Evolutionary conservation across 2,113 vertebrate species (phyloP), one percentile per base, ranked within the genome.

Genomic region (Equus quagga): DNA sequence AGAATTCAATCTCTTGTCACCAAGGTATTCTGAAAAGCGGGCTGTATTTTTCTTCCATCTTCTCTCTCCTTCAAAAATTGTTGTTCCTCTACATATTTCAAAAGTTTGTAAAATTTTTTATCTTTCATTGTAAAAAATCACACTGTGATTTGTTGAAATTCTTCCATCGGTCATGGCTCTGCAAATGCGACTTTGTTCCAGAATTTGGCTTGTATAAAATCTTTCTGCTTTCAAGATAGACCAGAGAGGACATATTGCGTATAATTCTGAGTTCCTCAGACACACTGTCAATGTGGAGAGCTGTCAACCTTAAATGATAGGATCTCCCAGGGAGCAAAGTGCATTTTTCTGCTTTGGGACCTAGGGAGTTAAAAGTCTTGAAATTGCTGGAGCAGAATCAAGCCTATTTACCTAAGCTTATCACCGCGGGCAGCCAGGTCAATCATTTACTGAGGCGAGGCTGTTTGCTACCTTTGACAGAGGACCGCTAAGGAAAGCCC

Each of bases 351-450:
- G 70, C 80, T 69, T 84, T 96, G 72, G 94, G 85, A 72, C n/a
- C 41, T 12, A 95, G 33, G 49, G 86, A 94, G 97, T 98, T 97
- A 97, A 98, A 97, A 90, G 31, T 94, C 75, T 73, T 89, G 70
- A 96, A 93, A 81, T 81, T 88, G 23, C 89, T 97, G 84, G 70
- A 96, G 96, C 94, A 84, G 87, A 97, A 97, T 94, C 88, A 97
- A 96, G 62, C 23, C 44, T 98, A 31, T 98, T 98, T 98, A 96
- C 97, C 72, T 83, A 96, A 97, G 97, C 96, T 98, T 97, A 97
- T 97, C 96, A 85, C 36, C 72, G 41, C 5, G 0, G 54, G 89
- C 49, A 96, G 64, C 69, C 28, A 44, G 70, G 97, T 98, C 97
- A 98, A 98, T 98, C 95, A 98, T 98, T 98, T 96, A 98, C 97